Base-by-base conservation (phyloP, 2,888 invertebrate species). In the Plebejus melissa region DNA sequence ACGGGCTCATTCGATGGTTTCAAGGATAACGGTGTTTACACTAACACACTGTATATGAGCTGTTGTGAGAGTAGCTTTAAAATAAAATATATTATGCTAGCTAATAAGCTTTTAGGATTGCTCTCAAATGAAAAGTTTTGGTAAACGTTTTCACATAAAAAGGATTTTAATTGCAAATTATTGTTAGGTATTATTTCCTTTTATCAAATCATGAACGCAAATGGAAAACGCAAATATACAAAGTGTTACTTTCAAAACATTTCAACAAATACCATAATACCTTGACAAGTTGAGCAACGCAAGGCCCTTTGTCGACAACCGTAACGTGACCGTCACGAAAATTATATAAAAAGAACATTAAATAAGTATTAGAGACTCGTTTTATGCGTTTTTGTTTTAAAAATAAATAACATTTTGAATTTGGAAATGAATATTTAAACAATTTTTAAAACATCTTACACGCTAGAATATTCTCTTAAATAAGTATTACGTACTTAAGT, bases 161-260 rank as follows among this genome's bases (percentile, higher is more conserved):
- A 4, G 54, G 4, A 16, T 16, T 54, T 54, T 54, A 54, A 16
- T 54, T 54, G 54, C 16, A 54, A 54, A 54, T 54, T 54, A 54
- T 54, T 16, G 4, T 13, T 50, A 22, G 22, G 22, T 22, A 16
- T 54, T 54, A 54, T 54, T 54, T 58, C 22, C 4, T 13, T 57
- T 57, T n/a, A 28, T 57, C n/a, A 22, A 58, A 58, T 28, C 58
- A 28, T 28, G 60, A 58, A 7, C 22, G 58, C 57, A 58, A 58
- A 60, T 9, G 28, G 28, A 28, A 60, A 9, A 60, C 60, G 60
- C n/a, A 60, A 32, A 65, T 16, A 65, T 32, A 65, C 65, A 32
- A 65, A 65, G 65, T 65, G 65, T 65, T 65, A 65, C 65, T 65
- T 65, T 65, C 65, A 65, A 65, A 65, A 65, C 65, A 32, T 65